These are phyloP conservation scores for Venturia canescens DNA, from an alignment of 1,140 invertebrate genomes.

Conservation along the genomic window DNA sequence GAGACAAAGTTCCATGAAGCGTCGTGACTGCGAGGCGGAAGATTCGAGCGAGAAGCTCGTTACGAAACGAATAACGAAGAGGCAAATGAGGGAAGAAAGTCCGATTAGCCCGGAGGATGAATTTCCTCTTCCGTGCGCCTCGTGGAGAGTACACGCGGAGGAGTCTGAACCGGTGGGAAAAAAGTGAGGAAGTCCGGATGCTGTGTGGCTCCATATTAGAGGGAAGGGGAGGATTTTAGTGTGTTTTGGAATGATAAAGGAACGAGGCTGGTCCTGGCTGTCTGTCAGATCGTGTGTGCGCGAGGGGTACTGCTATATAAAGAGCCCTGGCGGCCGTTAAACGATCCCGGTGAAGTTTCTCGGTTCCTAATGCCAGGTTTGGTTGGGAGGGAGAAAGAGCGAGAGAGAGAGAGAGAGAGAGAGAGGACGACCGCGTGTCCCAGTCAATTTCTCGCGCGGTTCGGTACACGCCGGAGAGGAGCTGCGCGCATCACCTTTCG, in stretches of 20 bases:
- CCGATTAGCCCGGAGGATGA: background rate
- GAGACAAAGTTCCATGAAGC: background rate
- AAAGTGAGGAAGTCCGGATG: conserved; percentile 11
- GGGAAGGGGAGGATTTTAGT: background rate
- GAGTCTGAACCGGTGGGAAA: background rate
- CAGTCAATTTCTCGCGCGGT: conserved; percentile 34
- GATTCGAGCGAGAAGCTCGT: background rate
- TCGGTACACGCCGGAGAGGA: conserved; percentile 8
- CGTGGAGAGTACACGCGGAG: background rate
- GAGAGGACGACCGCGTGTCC: conserved; percentile 34
- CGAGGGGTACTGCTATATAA: background rate
- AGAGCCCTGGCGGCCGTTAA: conserved; percentile 23
- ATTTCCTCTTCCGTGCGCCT: conserved; percentile 15
- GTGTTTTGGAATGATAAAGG: conserved; percentile 17
- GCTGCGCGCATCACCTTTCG: conserved; percentile 1
- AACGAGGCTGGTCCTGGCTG: background rate
- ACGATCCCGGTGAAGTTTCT: conserved; percentile 28
- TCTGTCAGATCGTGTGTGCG: background rate
- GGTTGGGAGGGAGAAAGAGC: background rate
- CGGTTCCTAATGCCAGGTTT: conserved; percentile 34
- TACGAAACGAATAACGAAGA: background rate
- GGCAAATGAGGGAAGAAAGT: background rate
- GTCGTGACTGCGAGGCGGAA: background rate
- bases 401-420: no score
- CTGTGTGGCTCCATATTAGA: background rate